Evolutionary conservation across 1,140 invertebrate species (phyloP).

Genomic region (Drosophila micromelanica): DNA sequence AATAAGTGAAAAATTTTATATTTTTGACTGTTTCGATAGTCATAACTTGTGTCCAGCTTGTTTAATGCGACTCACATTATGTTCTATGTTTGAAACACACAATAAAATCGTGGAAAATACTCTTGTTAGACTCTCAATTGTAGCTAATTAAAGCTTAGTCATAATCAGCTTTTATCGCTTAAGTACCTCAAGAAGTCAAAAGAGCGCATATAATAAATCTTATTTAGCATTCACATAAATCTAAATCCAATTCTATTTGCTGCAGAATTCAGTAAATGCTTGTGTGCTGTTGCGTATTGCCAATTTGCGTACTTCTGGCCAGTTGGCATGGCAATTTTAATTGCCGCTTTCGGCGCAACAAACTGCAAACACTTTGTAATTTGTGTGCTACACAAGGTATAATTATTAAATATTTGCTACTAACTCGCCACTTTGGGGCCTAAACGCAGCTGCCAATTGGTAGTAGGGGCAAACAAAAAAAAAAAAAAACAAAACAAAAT

Average conservation of each 20-base stretch:
- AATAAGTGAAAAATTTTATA: no score
- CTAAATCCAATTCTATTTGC: slow-evolving; percentile 8
- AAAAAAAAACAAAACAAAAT: neutral
- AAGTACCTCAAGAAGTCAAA: slow-evolving; percentile 1
- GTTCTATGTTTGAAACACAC: no score
- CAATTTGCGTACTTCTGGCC: slow-evolving; percentile 29
- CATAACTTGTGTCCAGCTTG: no score
- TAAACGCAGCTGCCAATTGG: slow-evolving; percentile 49
- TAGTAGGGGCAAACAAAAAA: neutral
- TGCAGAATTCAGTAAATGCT: neutral
- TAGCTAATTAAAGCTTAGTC: slow-evolving; percentile 17
- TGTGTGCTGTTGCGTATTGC: slow-evolving; percentile 12
- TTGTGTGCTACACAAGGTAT: slow-evolving; percentile 55
- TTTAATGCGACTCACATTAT: no score
- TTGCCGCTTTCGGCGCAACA: slow-evolving; percentile 31
- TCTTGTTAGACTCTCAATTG: neutral
- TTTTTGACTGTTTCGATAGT: no score
- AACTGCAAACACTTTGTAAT: slow-evolving; percentile 48
- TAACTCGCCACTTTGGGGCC: slow-evolving; percentile 66
- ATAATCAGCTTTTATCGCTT: neutral
- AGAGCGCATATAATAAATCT: slow-evolving; percentile 6
- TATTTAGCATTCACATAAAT: slow-evolving; percentile 14
- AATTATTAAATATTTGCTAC: slow-evolving; percentile 75
- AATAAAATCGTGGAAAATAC: neutral
- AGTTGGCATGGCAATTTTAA: slow-evolving; percentile 43